These are phyloP conservation scores for Esox lucius DNA, from an alignment of 2,797 vertebrate genomes.

Conservation along the genomic window DNA sequence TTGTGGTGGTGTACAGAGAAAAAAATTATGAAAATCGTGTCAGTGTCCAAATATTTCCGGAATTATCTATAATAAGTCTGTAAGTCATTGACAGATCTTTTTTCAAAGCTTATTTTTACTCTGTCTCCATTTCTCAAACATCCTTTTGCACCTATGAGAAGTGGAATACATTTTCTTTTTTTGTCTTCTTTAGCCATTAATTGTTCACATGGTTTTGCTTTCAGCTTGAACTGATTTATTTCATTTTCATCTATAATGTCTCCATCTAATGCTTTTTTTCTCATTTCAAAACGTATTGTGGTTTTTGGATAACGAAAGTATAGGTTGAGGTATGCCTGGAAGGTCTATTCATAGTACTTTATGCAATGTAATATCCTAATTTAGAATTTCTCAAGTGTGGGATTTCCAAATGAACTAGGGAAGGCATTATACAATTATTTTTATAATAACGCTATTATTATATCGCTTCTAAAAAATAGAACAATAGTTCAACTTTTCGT, in stretches of 20 bases:
- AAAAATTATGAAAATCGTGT: too few relatives aligned
- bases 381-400: constrained; percentile 12
- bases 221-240: neutral
- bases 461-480: neutral
- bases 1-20: too few relatives aligned
- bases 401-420: neutral
- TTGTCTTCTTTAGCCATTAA: neutral
- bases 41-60: too few relatives aligned
- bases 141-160: neutral
- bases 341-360: constrained; percentile 10
- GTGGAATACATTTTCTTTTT: neutral
- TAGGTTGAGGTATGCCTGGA: neutral
- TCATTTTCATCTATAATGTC: neutral
- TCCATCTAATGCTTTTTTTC: neutral
- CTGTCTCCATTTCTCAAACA: neutral
- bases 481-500: constrained; percentile 6
- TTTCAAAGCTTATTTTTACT: constrained; percentile 17
- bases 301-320: neutral
- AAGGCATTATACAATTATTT: neutral
- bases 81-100: too few relatives aligned
- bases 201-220: constrained; percentile 3
- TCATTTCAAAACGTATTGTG: neutral
- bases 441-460: neutral
- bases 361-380: neutral
- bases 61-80: too few relatives aligned